Evolutionary conservation across 2,113 vertebrate genomes (phyloP).

Genomic region (Bungarus multicinctus): DNA sequence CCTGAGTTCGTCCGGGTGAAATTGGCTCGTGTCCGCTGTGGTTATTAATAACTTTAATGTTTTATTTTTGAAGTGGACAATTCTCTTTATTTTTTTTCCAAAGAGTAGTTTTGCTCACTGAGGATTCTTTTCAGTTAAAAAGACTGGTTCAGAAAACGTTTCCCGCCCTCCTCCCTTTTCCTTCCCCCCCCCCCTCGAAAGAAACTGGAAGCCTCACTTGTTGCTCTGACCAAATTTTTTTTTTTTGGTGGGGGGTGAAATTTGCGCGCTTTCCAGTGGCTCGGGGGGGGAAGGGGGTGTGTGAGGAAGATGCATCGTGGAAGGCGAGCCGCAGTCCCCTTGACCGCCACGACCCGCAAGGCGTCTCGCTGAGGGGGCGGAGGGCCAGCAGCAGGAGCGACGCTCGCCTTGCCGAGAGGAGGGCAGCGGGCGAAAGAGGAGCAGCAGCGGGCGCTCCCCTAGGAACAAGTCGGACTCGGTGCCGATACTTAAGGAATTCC

Average conservation of each 20-base stretch:
- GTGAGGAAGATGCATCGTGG: not conserved
- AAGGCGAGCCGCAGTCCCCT: not conserved
- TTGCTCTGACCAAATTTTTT: not conserved
- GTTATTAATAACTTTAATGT: not conserved
- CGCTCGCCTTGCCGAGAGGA: no score
- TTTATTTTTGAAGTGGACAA: not conserved
- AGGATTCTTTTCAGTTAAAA: not conserved
- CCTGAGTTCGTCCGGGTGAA: not conserved
- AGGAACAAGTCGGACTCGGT: not conserved
- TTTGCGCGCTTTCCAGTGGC: not conserved
- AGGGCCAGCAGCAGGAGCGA: not conserved
- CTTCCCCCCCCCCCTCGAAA: not conserved
- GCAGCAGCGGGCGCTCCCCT: not conserved
- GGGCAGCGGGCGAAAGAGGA: not conserved
- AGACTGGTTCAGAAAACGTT: not conserved
- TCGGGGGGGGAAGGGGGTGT: not conserved
- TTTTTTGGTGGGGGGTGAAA: not conserved
- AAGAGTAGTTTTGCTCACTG: not conserved
- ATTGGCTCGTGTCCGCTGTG: not conserved
- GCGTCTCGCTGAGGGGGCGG: not conserved
- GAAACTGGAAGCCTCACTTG: not conserved
- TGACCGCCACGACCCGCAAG: not conserved
- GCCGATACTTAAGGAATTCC: slow-evolving; percentile 10
- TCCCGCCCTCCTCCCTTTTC: not conserved
- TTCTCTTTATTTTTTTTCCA: not conserved